Base-by-base conservation (phyloP, 1,140 invertebrate genomes). In the Eubasilissa regina region DNA sequence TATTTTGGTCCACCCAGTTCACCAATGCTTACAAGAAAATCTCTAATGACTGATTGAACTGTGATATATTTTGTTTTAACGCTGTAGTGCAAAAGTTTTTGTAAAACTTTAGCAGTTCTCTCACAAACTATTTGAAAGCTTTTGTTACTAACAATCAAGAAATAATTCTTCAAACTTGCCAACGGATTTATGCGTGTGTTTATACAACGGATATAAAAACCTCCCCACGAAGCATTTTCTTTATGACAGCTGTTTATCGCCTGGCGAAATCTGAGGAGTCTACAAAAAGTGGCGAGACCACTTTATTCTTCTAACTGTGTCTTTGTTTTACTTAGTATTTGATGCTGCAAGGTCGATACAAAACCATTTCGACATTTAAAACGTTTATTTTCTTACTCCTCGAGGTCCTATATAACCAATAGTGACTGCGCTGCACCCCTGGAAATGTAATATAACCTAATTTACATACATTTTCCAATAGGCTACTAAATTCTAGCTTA, bases 381-480 rank as follows among this genome's bases (percentile, higher is more conserved):
- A 75, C 15, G 35, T 44, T 70, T 73, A 75, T 60, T 60, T 60
- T 60, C 53, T 58, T 60, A 75, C 17, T 47, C 73, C 43, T 19
- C 35, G n/a, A 43, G 51, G 56, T 45, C 21, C 73, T 19, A 53
- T 75, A 55, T 25, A 53, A 35, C 13, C 43, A 68, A 68, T 68
- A 68, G 43, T 68, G n/a, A 68, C 43, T 62, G 62, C 25, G 72
- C 56, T 75, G 58, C 78, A 78, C 53, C 80, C 62, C 73, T 77
- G 21, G 64, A 76, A 79, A 75, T 79, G 74, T 79, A 79, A 79
- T 81, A 81, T 80, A 82, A 68, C 75, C 78, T 78, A 82, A 82
- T 82, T 82, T 82, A 80, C 81, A 82, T 82, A 82, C 81, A 78
- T 80, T 82, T 82, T 82, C 81, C 81, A 82, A 82, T 82, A 80